Conservation (phyloP, 2,113 vertebrate genomes). For the Phylloscopus trochiloides region DNA sequence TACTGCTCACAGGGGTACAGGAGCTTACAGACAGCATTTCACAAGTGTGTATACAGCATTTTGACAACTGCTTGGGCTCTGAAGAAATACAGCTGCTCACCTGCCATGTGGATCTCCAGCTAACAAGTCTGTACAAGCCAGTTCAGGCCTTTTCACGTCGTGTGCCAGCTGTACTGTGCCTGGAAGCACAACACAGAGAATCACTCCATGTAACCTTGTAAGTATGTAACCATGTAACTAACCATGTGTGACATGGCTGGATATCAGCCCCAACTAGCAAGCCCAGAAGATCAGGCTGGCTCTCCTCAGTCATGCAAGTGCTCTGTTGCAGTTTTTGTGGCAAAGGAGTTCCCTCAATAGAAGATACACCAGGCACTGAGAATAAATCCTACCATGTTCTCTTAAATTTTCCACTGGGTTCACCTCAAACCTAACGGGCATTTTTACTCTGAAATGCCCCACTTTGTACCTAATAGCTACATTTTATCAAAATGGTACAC, state of each 20-base stretch:
- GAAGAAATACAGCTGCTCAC: neutral
- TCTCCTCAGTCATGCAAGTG: neutral
- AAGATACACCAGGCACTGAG: neutral
- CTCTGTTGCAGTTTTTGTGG: neutral
- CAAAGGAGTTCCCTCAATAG: neutral
- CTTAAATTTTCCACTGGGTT: neutral
- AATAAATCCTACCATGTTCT: neutral
- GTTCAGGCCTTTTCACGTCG: neutral
- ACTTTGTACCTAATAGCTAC: neutral
- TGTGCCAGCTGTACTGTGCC: neutral
- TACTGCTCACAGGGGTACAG: neutral
- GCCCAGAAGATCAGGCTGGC: neutral
- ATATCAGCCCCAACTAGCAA: neutral
- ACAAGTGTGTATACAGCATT: neutral
- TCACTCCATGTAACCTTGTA: too few species aligned
- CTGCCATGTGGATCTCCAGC: neutral
- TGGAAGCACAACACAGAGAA: neutral
- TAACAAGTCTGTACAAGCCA: neutral
- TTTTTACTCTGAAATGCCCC: neutral
- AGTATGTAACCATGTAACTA: too few species aligned
- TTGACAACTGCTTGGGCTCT: neutral
- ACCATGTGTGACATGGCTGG: neutral
- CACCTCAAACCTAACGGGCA: neutral
- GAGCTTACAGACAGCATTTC: neutral
- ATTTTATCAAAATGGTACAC: neutral